Evolutionary conservation across 2,888 invertebrate genomes (phyloP).

Genomic region (Idaea biselata): DNA sequence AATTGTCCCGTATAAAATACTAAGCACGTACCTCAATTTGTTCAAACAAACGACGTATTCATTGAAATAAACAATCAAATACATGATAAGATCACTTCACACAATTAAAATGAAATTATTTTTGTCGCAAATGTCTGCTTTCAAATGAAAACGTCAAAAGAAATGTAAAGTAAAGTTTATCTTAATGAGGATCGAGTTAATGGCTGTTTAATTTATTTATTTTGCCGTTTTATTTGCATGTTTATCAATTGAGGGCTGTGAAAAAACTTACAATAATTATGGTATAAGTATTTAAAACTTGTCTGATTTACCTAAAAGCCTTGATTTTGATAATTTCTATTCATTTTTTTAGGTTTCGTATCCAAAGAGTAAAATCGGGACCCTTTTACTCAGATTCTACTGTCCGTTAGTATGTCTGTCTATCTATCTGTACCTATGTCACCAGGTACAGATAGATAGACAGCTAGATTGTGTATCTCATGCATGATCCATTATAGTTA

Average conservation of each 20-base stretch:
- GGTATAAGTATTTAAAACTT: background rate
- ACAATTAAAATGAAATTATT: conserved; percentile 27
- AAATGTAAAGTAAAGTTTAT: conserved; percentile 12
- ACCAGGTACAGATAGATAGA: too few relatives aligned
- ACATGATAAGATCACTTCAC: conserved; percentile 12
- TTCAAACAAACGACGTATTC: conserved; percentile 18
- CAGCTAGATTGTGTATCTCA: too few relatives aligned
- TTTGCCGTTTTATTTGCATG: background rate
- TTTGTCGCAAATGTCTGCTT: conserved; percentile 19
- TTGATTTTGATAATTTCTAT: too few relatives aligned
- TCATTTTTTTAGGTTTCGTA: too few relatives aligned
- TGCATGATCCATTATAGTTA: too few relatives aligned
- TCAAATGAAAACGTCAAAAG: conserved; percentile 18
- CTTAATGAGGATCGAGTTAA: background rate
- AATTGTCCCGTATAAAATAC: background rate
- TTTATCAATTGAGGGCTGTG: background rate
- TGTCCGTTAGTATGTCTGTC: too few relatives aligned
- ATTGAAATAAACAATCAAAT: conserved; percentile 27
- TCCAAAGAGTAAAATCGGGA: too few relatives aligned
- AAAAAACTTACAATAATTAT: background rate
- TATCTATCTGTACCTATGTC: too few relatives aligned
- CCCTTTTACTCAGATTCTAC: too few relatives aligned
- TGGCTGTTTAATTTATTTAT: background rate
- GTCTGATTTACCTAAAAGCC: too few relatives aligned
- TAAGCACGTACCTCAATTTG: conserved; percentile 4